phyloP scores from a whole-genome alignment of 2,797 vertebrate genomes.

The Phalanger gymnotis region DNA sequence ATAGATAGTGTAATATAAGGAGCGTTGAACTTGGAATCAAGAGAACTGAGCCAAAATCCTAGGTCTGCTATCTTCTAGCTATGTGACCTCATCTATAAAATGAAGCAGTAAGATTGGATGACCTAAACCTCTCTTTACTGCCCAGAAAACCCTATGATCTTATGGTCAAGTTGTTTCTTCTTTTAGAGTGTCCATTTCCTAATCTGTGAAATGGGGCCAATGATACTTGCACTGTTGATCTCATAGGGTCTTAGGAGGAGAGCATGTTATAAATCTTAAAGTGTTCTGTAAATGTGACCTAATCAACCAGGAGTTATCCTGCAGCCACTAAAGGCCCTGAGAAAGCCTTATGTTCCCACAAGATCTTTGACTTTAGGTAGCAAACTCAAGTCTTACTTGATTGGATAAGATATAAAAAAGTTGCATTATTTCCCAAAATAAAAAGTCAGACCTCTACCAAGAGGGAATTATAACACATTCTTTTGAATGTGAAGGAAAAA shows the following conservation, averaged over 20 bases:
- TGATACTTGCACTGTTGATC: background rate
- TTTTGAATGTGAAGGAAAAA: slow-evolving; percentile 67
- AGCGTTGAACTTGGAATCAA: background rate
- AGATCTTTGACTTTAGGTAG: slow-evolving; percentile 18
- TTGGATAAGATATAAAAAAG: slow-evolving; percentile 53
- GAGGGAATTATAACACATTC: slow-evolving; percentile 56
- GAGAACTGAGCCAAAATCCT: background rate
- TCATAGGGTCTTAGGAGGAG: background rate
- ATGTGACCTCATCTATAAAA: background rate
- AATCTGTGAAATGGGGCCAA: background rate
- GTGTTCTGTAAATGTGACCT: background rate
- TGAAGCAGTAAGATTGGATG: background rate
- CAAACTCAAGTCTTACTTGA: slow-evolving; percentile 37
- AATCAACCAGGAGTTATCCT: background rate
- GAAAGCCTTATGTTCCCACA: slow-evolving; percentile 57
- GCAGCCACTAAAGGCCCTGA: background rate
- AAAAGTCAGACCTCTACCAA: slow-evolving; percentile 40
- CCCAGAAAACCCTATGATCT: background rate
- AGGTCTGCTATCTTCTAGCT: background rate
- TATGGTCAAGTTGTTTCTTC: background rate
- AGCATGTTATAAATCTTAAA: background rate
- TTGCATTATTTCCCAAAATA: slow-evolving; percentile 68
- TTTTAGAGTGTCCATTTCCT: background rate
- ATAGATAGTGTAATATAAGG: background rate
- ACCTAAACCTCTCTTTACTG: background rate